Evolutionary conservation across 2,888 invertebrate genomes (phyloP).

Genomic region (Eledone cirrhosa): DNA sequence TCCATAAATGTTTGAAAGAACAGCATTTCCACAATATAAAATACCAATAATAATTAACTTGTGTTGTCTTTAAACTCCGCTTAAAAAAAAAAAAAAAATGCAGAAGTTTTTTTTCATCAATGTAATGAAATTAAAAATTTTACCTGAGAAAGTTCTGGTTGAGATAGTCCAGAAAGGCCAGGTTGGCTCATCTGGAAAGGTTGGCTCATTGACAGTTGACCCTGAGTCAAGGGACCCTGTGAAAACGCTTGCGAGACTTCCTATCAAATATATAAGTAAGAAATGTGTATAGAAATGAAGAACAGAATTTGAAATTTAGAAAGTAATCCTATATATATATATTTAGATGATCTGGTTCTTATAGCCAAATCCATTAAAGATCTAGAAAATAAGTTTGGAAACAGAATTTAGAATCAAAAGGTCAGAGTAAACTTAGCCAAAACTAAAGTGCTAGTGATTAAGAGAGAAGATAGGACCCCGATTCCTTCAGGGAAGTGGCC

Average conservation of each 20-base stretch:
- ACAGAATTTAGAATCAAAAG: too few species aligned
- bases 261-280: slow-evolving; percentile 37
- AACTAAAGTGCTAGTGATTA: too few species aligned
- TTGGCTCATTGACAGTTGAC: slow-evolving; percentile 67
- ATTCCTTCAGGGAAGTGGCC: too few species aligned
- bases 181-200: slow-evolving; percentile 69
- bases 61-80: background rate
- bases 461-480: too few species aligned
- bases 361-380: too few species aligned
- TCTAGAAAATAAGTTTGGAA: too few species aligned
- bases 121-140: background rate
- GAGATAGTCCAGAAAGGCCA: slow-evolving; percentile 72
- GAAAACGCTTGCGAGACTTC: slow-evolving; percentile 62
- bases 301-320: too few species aligned
- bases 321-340: too few species aligned
- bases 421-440: too few species aligned
- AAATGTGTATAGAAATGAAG: too few species aligned
- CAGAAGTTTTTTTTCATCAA: background rate
- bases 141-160: slow-evolving; percentile 73
- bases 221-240: slow-evolving; percentile 66
- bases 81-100: background rate
- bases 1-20: background rate
- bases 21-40: background rate
- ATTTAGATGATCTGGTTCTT: too few species aligned
- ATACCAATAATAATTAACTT: background rate